Conservation (phyloP, 2,113 vertebrate species). For the Rhabdomys dilectus region DNA sequence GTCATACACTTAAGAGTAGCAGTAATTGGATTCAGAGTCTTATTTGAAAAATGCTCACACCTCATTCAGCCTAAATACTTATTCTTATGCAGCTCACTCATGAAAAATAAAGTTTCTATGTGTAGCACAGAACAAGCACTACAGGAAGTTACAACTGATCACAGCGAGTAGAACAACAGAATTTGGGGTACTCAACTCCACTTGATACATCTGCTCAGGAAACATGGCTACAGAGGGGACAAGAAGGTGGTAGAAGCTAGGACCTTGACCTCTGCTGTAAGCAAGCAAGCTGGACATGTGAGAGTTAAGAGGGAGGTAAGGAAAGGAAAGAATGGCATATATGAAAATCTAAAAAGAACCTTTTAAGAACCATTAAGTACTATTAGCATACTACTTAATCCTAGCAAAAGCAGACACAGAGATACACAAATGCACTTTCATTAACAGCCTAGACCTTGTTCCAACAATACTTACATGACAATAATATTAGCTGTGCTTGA, state of each 20-base stretch:
- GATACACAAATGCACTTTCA: background rate
- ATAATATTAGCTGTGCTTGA: conserved; percentile 96
- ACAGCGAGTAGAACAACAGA: background rate
- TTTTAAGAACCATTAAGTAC: background rate
- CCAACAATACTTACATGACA: conserved; percentile 94
- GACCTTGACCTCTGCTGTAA: background rate
- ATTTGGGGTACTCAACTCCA: background rate
- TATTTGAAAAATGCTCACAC: background rate
- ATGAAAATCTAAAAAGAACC: background rate
- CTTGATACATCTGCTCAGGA: background rate
- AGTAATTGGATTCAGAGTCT: background rate
- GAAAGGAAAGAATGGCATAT: too few species aligned
- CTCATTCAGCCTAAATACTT: background rate
- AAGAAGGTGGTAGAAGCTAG: background rate
- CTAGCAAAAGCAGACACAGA: background rate
- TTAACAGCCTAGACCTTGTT: conserved; percentile 26
- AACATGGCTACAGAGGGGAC: background rate
- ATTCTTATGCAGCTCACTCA: background rate
- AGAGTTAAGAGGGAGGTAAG: background rate
- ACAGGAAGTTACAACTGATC: background rate
- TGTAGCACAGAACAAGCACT: background rate
- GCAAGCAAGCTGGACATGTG: background rate
- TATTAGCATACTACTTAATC: background rate
- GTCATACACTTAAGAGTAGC: background rate
- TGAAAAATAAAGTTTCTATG: background rate